A percentile compares a stretch with the other conserved stretches of the same genome.
These are phyloP conservation scores for Mesochorus sp. DNA, from an alignment of 2,888 invertebrate genomes.

Conservation along the genomic window DNA sequence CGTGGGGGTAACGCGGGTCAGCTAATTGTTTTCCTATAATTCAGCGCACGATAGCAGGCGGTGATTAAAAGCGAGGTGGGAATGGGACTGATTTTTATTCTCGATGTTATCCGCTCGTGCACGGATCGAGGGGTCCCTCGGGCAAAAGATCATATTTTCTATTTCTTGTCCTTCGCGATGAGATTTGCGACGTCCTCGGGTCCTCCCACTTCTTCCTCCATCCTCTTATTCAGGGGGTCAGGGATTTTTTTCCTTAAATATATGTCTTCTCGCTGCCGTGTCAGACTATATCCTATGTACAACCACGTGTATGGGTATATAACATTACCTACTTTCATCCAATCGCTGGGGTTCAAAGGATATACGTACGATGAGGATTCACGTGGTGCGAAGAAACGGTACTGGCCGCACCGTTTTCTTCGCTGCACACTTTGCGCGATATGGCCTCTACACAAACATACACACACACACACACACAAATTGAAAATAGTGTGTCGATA, in stretches of 20 bases:
- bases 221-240: slow-evolving; percentile 14
- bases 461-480: too few species aligned
- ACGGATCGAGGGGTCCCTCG: not conserved
- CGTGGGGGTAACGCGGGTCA: slow-evolving; percentile 7
- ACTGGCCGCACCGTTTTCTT: slow-evolving; percentile 42
- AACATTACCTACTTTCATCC: slow-evolving; percentile 49
- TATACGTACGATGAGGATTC: slow-evolving; percentile 38
- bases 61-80: too few species aligned
- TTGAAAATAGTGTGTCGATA: too few species aligned
- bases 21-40: not conserved
- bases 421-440: slow-evolving; percentile 8
- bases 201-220: slow-evolving; percentile 9
- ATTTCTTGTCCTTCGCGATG: too few species aligned
- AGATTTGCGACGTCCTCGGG: not conserved
- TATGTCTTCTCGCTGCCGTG: slow-evolving; percentile 12
- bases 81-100: too few species aligned
- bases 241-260: slow-evolving; percentile 15
- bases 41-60: too few species aligned
- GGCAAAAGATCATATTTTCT: not conserved
- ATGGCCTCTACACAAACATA: not conserved
- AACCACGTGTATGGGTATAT: slow-evolving; percentile 13
- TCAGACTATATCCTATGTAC: not conserved
- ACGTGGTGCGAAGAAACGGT: slow-evolving; percentile 47
- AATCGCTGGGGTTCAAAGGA: slow-evolving; percentile 41
- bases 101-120: not conserved